Conservation (phyloP, 2,797 vertebrate species). For the Epinephelus coioides region DNA sequence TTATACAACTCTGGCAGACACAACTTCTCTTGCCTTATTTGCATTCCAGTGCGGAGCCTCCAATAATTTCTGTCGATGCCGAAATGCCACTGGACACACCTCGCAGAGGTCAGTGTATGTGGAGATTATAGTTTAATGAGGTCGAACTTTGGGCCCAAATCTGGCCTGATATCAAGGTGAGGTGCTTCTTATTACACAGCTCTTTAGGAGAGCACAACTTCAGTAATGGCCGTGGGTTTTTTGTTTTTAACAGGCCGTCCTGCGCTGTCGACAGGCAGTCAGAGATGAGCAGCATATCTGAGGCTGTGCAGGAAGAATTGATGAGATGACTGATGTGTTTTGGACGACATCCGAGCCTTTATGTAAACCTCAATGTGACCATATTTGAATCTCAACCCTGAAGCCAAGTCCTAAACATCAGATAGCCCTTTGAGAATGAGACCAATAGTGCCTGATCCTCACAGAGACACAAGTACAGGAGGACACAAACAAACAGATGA, state of each 20-base stretch:
- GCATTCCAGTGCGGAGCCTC: constrained; percentile 6
- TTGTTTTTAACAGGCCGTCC: not conserved
- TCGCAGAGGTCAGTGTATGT: constrained; percentile 16
- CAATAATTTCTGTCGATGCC: not conserved
- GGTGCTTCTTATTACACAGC: not conserved
- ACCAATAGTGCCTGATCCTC: too few relatives aligned
- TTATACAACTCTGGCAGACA: not conserved
- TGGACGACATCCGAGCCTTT: too few relatives aligned
- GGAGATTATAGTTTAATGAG: constrained; percentile 41
- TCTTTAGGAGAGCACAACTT: not conserved
- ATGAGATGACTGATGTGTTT: not conserved
- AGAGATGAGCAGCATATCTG: not conserved
- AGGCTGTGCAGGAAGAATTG: not conserved
- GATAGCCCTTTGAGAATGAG: too few relatives aligned
- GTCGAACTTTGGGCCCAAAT: constrained; percentile 8
- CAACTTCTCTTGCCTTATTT: fast-evolving
- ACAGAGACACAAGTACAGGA: too few relatives aligned
- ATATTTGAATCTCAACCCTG: too few relatives aligned
- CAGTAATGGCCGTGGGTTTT: not conserved
- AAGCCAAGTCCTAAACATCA: too few relatives aligned
- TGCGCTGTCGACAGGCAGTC: too few relatives aligned
- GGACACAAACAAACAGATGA: too few relatives aligned
- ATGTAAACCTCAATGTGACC: too few relatives aligned
- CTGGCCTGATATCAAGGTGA: constrained; percentile 12
- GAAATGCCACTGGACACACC: constrained; percentile 40